phyloP scores from a whole-genome alignment of 1,140 invertebrate species.

The Cryptotermes secundus region DNA sequence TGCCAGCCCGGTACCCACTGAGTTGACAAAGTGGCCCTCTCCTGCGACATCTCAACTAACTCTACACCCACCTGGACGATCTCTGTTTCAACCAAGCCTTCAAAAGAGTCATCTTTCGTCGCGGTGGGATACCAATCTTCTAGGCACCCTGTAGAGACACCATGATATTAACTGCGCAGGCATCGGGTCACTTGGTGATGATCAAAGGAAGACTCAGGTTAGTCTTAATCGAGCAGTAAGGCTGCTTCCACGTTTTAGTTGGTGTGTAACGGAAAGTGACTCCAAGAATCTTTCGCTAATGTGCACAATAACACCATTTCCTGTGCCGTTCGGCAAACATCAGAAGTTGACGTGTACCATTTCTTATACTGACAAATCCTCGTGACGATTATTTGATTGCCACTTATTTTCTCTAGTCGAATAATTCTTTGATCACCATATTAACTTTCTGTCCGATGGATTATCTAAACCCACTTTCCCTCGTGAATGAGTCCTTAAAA shows the following conservation, averaged over 20 bases:
- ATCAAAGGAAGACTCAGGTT: neutral
- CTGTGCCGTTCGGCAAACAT: too few species aligned
- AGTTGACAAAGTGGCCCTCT: constrained; percentile 2
- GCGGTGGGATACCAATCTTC: neutral
- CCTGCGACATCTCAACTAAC: neutral
- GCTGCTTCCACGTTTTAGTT: neutral
- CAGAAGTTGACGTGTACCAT: too few species aligned
- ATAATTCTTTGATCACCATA: too few species aligned
- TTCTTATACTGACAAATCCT: too few species aligned
- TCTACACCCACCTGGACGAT: neutral
- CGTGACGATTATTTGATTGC: too few species aligned
- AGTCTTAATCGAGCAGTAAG: neutral
- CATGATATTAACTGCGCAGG: neutral
- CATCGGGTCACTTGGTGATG: neutral
- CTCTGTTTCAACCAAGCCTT: neutral
- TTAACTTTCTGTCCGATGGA: too few species aligned
- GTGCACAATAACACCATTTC: too few species aligned
- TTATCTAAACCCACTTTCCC: too few species aligned
- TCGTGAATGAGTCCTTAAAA: too few species aligned
- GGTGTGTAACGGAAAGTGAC: neutral
- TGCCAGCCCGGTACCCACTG: neutral
- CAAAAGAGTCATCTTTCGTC: neutral
- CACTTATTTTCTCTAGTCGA: too few species aligned
- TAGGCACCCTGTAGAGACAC: neutral
- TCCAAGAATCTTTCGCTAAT: too few species aligned